These are phyloP conservation scores for Morelia viridis DNA, from an alignment of 2,797 vertebrate species.

Conservation along the genomic window DNA sequence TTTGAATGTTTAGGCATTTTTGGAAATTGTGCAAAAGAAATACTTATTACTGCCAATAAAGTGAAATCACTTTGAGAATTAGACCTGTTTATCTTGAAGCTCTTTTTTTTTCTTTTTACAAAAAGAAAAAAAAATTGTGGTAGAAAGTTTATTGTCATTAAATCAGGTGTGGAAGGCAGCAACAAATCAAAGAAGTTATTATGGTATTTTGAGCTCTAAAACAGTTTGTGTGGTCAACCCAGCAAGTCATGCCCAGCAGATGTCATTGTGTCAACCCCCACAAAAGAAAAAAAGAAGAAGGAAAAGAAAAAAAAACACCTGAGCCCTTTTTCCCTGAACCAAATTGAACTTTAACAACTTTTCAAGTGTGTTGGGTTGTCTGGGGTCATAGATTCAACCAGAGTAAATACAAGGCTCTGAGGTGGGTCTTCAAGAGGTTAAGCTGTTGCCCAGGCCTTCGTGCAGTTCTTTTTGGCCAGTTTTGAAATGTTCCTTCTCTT, in stretches of 20 bases:
- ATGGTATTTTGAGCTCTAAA: neutral
- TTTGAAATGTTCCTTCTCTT: neutral
- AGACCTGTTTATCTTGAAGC: neutral
- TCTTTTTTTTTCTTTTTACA: neutral
- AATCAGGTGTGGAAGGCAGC: neutral
- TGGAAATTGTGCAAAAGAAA: neutral
- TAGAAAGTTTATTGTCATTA: neutral
- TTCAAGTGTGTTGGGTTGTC: neutral
- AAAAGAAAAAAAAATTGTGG: neutral
- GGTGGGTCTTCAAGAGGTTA: slow-evolving; percentile 15
- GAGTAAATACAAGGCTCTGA: slow-evolving; percentile 18
- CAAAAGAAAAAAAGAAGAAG: neutral
- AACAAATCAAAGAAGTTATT: neutral
- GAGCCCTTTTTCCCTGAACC: slow-evolving; percentile 2
- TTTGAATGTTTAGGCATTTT: neutral
- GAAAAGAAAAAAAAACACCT: neutral
- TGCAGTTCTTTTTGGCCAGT: accelerated
- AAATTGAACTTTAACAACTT: neutral
- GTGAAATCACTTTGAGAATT: neutral
- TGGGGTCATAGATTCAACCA: neutral
- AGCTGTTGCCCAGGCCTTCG: neutral
- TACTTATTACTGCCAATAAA: neutral
- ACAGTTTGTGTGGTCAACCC: slow-evolving; percentile 3
- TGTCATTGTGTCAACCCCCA: slow-evolving; percentile 2
- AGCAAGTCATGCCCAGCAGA: neutral